phyloP scores from a whole-genome alignment of 1,140 invertebrate genomes.

The Lutraria rhynchaena region DNA sequence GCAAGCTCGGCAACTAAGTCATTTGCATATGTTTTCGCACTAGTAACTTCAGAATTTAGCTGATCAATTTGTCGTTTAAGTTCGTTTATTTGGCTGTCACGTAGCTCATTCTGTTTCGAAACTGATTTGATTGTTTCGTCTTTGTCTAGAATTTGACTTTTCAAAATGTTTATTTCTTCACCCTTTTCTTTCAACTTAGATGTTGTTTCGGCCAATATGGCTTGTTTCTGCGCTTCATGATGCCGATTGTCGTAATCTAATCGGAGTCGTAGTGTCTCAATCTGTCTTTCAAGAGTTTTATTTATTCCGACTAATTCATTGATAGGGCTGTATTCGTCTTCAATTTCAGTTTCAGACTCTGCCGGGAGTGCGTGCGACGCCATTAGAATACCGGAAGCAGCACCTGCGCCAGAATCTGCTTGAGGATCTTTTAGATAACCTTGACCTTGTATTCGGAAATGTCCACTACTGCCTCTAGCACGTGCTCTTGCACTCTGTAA shows the following conservation, averaged over 20 bases:
- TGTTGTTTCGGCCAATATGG: conserved; percentile 44
- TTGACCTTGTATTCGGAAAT: conserved; percentile 55
- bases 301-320: conserved; percentile 61
- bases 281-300: conserved; percentile 64
- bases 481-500: conserved; percentile 36
- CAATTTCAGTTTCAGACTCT: conserved; percentile 39
- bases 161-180: conserved; percentile 60
- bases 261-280: conserved; percentile 66
- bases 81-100: conserved; percentile 49
- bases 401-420: conserved; percentile 19
- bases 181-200: conserved; percentile 58
- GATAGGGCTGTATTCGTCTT: conserved; percentile 34
- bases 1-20: conserved; percentile 61
- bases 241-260: conserved; percentile 65
- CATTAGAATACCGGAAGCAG: conserved; percentile 20
- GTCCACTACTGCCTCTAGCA: not conserved
- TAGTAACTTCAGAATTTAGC: conserved; percentile 64
- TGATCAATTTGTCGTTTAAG: conserved; percentile 63
- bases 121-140: conserved; percentile 57
- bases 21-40: conserved; percentile 61
- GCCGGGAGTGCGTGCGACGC: conserved; percentile 30
- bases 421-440: conserved; percentile 33
- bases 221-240: conserved; percentile 61
- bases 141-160: conserved; percentile 56
- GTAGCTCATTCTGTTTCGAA: conserved; percentile 61